These are phyloP conservation scores for Porites evermanni DNA, from an alignment of 92 coral and sea anemone species.

Conservation along the genomic window DNA sequence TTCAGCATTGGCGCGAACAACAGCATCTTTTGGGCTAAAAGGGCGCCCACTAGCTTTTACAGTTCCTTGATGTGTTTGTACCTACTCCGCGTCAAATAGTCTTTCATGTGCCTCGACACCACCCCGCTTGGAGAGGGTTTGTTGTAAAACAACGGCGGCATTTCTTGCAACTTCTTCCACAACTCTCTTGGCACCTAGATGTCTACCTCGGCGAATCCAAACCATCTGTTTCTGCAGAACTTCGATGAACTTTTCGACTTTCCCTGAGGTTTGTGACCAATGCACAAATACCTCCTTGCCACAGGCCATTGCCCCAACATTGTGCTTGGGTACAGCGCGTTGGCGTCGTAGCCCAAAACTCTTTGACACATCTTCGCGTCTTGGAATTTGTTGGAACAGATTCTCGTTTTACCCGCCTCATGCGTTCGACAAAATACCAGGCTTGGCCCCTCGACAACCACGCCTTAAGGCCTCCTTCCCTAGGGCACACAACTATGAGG, in stretches of 20 bases:
- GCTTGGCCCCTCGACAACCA: not conserved
- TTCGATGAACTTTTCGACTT: not conserved
- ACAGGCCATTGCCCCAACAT: not conserved
- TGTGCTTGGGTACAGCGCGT: not conserved
- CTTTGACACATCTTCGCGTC: not conserved
- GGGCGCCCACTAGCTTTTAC: too few species aligned
- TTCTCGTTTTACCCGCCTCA: not conserved
- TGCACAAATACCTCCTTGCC: not conserved
- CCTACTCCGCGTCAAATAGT: slow-evolving; percentile 14
- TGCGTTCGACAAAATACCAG: not conserved
- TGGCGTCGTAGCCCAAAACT: not conserved
- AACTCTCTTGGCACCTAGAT: slow-evolving; percentile 8
- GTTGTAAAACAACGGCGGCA: slow-evolving; percentile 32
- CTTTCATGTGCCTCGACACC: slow-evolving; percentile 26
- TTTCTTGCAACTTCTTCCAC: slow-evolving; percentile 17
- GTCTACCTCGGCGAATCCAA: slow-evolving; percentile 35
- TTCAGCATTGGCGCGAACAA: too few species aligned
- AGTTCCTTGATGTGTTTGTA: not conserved
- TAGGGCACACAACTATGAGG: too few species aligned
- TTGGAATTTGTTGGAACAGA: not conserved
- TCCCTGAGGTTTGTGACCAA: not conserved
- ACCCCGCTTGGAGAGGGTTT: slow-evolving; percentile 1
- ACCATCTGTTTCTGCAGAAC: not conserved
- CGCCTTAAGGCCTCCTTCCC: not conserved
- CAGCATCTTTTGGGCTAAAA: too few species aligned